Percentiles rank a stretch among this genome's conserved stretches.
Evolutionary conservation across 2,113 vertebrate species (phyloP).

Genomic region (Ibidorhyncha struthersii): DNA sequence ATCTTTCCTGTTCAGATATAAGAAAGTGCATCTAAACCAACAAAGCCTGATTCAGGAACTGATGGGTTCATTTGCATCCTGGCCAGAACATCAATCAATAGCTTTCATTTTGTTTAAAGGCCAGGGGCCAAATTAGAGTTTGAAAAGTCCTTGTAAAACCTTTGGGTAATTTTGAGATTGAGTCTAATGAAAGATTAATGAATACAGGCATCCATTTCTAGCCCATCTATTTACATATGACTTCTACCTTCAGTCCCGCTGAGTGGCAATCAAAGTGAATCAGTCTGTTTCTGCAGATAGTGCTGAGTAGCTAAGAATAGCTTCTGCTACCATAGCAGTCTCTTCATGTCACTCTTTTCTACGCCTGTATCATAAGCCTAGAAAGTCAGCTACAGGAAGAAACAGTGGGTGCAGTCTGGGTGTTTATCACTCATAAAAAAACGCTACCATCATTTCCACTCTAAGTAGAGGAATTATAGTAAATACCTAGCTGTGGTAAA

Average conservation of each 20-base stretch:
- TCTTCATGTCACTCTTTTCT: background rate
- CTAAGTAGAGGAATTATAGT: background rate
- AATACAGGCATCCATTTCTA: constrained; percentile 69
- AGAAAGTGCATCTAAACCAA: constrained; percentile 62
- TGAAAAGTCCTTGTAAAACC: constrained; percentile 75
- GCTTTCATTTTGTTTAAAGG: constrained; percentile 74
- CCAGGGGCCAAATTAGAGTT: constrained; percentile 71
- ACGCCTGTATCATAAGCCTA: background rate
- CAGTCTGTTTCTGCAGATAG: constrained; percentile 35
- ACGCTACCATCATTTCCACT: background rate
- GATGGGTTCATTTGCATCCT: constrained; percentile 61
- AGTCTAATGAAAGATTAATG: constrained; percentile 76
- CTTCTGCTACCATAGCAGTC: background rate
- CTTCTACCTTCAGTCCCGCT: constrained; percentile 64
- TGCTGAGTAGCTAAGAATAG: constrained; percentile 60
- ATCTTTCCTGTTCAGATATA: constrained; percentile 25
- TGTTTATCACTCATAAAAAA: background rate
- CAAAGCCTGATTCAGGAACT: constrained; percentile 61
- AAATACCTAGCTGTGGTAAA: background rate
- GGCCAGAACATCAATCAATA: constrained; percentile 69
- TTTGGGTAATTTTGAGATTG: constrained; percentile 69
- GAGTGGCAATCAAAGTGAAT: constrained; percentile 65
- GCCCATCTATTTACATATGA: constrained; percentile 67
- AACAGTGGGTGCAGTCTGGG: background rate
- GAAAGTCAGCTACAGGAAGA: background rate